phyloP scores from a whole-genome alignment of 2,113 vertebrate genomes.

The Chaetops frenatus region DNA sequence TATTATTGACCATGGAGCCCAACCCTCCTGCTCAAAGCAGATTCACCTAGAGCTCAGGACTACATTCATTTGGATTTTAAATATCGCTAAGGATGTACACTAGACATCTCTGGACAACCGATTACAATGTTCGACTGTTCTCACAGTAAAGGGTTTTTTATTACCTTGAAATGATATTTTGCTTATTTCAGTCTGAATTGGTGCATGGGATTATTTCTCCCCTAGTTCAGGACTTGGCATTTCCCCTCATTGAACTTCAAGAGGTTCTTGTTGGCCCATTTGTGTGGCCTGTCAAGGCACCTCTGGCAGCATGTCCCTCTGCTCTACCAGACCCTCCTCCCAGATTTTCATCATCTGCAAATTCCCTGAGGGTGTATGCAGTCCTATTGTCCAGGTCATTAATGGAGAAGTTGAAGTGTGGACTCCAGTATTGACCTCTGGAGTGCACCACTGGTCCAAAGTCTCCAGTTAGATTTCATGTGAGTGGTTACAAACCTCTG shows the following conservation, averaged over 20 bases:
- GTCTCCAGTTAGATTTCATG: not conserved
- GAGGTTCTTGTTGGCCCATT: not conserved
- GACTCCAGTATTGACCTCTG: accelerated
- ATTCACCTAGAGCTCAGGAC: not conserved
- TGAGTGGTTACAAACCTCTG: not conserved
- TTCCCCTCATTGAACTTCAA: not conserved
- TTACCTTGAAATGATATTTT: not conserved
- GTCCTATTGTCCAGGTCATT: not conserved
- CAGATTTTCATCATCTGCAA: not conserved
- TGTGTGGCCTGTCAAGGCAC: not conserved
- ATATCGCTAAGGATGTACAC: not conserved
- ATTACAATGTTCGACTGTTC: not conserved
- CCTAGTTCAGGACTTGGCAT: not conserved
- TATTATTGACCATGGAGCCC: not conserved
- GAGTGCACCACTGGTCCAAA: not conserved
- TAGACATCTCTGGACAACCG: not conserved
- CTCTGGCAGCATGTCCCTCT: not conserved
- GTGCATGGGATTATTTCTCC: not conserved
- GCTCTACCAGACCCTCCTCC: not conserved
- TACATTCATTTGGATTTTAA: not conserved
- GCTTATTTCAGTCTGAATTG: not conserved
- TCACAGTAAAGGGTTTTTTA: not conserved
- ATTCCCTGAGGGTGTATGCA: not conserved
- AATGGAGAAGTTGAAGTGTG: not conserved
- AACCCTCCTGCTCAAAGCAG: not conserved